These are phyloP conservation scores for Panonychus citri DNA, from an alignment of 1,140 invertebrate genomes.

Conservation along the genomic window DNA sequence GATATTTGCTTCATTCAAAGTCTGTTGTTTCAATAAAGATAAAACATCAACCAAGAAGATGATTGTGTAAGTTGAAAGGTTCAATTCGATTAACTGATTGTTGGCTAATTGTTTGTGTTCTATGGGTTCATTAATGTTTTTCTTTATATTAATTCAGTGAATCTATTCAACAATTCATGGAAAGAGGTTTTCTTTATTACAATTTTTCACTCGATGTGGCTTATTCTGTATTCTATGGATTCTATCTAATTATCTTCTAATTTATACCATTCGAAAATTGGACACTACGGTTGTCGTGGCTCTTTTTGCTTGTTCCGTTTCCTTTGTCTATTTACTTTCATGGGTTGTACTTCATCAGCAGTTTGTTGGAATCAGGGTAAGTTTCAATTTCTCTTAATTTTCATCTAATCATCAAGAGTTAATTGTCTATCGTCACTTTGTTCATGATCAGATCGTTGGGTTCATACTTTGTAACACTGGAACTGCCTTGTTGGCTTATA, in stretches of 20 bases:
- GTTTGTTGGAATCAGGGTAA: conserved; percentile 79
- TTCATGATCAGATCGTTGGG: conserved; percentile 74
- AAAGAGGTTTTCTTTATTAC: conserved; percentile 16
- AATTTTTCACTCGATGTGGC: conserved; percentile 36
- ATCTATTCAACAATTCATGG: conserved; percentile 18
- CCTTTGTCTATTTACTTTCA: conserved; percentile 72
- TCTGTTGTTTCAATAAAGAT: conserved; percentile 18
- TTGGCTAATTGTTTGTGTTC: too few relatives aligned
- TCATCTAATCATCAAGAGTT: too few relatives aligned
- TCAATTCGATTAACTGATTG: too few relatives aligned
- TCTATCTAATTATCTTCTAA: conserved; percentile 74
- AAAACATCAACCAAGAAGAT: conserved; percentile 2
- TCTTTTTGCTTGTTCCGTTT: conserved; percentile 72
- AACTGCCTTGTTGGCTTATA: conserved; percentile 73
- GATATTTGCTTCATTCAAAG: conserved; percentile 48
- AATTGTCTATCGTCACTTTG: conserved; percentile 8
- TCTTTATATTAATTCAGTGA: conserved; percentile 14
- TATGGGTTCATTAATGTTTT: too few relatives aligned
- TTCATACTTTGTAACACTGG: conserved; percentile 83
- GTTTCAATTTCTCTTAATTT: conserved; percentile 23
- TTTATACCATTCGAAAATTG: conserved; percentile 54
- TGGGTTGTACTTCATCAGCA: conserved; percentile 90
- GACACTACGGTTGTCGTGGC: conserved; percentile 74
- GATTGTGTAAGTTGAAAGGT: neutral
- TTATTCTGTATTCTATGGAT: conserved; percentile 75